phyloP scores from a whole-genome alignment of 2,888 invertebrate genomes.

The Sthenelais limicola region DNA sequence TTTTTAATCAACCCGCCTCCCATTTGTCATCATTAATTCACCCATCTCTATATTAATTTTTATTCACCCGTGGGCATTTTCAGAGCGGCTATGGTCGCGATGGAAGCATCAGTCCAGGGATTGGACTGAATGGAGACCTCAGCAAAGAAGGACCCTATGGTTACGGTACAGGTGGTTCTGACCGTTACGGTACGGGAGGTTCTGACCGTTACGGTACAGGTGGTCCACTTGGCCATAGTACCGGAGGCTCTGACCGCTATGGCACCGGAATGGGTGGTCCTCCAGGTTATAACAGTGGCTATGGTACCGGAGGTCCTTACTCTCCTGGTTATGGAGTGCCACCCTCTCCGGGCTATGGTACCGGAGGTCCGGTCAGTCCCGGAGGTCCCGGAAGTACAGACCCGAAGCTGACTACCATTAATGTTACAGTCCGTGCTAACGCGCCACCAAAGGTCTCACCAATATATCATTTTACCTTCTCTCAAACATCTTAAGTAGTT shows the following conservation, averaged over 20 bases:
- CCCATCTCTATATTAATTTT: too few species aligned
- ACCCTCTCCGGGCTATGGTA: conserved; percentile 12
- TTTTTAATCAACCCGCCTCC: too few species aligned
- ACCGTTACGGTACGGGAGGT: conserved; percentile 4
- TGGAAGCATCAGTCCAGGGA: conserved; percentile 26
- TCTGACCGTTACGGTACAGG: conserved; percentile 1
- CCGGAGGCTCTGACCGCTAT: conserved; percentile 31
- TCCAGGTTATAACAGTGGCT: conserved; percentile 31
- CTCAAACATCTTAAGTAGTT: too few species aligned
- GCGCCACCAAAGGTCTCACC: conserved; percentile 35
- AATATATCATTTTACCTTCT: too few species aligned
- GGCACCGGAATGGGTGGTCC: too few species aligned
- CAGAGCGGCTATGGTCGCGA: conserved; percentile 36
- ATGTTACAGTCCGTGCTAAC: conserved; percentile 30
- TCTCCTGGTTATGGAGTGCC: too few species aligned
- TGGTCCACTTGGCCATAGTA: conserved; percentile 12
- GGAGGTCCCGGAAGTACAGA: conserved; percentile 6
- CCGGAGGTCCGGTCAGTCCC: conserved; percentile 6
- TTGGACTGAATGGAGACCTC: conserved; percentile 29
- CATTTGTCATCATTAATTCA: too few species aligned
- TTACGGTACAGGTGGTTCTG: conserved; percentile 24
- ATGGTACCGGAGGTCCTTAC: conserved; percentile 7
- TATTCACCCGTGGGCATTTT: conserved; percentile 29
- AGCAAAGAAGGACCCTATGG: conserved; percentile 20
- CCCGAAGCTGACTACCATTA: conserved; percentile 29